phyloP scores from a whole-genome alignment of 2,113 vertebrate genomes.

The Cinclus mexicanus region DNA sequence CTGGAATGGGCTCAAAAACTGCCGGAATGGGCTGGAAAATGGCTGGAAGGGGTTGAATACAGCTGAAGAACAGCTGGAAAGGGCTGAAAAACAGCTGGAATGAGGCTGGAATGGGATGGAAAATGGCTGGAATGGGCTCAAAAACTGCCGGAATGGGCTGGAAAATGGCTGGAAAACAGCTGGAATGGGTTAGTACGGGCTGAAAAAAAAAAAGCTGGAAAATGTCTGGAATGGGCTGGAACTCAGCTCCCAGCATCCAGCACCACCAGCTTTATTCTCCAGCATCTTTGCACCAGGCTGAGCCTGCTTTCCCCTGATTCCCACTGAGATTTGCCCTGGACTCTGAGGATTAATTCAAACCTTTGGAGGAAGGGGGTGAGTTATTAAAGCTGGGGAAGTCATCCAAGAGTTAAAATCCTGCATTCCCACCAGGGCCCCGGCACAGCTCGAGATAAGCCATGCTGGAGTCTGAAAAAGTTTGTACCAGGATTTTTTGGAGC shows the following conservation, averaged over 20 bases:
- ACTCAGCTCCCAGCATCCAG: neutral
- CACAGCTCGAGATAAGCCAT: neutral
- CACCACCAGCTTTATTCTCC: neutral
- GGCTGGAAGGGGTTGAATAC: too few relatives aligned
- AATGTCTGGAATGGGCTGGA: neutral
- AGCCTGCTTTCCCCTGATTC: neutral
- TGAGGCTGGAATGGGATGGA: too few relatives aligned
- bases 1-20: too few relatives aligned
- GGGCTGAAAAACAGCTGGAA: too few relatives aligned
- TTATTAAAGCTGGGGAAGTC: neutral
- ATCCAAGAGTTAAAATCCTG: conserved; percentile 34
- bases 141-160: neutral
- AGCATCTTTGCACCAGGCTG: neutral
- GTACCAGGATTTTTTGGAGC: conserved; percentile 51
- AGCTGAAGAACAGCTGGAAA: too few relatives aligned
- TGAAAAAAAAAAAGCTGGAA: too few relatives aligned
- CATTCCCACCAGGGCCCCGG: neutral
- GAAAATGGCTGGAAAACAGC: neutral
- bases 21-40: too few relatives aligned
- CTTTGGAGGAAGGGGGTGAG: neutral
- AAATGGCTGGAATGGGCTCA: neutral
- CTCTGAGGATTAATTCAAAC: neutral
- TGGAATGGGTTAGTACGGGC: too few relatives aligned
- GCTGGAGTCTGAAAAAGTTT: conserved; percentile 31
- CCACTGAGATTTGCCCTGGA: neutral